These are phyloP conservation scores for Drosophila macrospina DNA, from an alignment of 2,888 invertebrate species.

Conservation along the genomic window DNA sequence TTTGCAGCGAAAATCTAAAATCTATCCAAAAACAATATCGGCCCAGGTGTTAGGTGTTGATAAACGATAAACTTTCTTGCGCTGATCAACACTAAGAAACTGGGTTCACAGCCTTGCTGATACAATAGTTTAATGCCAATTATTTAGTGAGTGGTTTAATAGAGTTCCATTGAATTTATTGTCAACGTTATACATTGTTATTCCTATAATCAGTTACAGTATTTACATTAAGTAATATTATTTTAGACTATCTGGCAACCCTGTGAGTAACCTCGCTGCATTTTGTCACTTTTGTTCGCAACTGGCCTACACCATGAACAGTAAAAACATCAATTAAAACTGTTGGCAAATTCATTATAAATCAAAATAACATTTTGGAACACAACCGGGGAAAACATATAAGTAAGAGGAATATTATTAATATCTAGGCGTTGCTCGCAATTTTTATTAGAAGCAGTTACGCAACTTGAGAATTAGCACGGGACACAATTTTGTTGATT, in stretches of 20 bases:
- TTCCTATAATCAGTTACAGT: neutral
- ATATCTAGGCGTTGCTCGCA: neutral
- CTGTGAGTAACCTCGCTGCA: slow-evolving; percentile 54
- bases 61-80: slow-evolving; percentile 30
- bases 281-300: slow-evolving; percentile 31
- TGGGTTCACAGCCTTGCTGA: slow-evolving; percentile 24
- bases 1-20: slow-evolving; percentile 58
- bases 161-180: neutral
- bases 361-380: slow-evolving; percentile 12
- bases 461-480: slow-evolving; percentile 59
- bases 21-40: slow-evolving; percentile 69
- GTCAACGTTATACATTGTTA: neutral
- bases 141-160: neutral
- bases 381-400: slow-evolving; percentile 7
- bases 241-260: slow-evolving; percentile 47
- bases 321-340: slow-evolving; percentile 64
- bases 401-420: slow-evolving; percentile 34
- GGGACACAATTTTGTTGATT: slow-evolving; percentile 46
- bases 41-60: slow-evolving; percentile 56
- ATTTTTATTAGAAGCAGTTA: slow-evolving; percentile 38
- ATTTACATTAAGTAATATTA: slow-evolving; percentile 1
- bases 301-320: slow-evolving; percentile 42
- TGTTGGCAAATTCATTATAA: slow-evolving; percentile 14
- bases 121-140: neutral
- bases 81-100: slow-evolving; percentile 20